These are phyloP conservation scores for Lagria hirta DNA, from an alignment of 2,888 invertebrate species.

Conservation along the genomic window DNA sequence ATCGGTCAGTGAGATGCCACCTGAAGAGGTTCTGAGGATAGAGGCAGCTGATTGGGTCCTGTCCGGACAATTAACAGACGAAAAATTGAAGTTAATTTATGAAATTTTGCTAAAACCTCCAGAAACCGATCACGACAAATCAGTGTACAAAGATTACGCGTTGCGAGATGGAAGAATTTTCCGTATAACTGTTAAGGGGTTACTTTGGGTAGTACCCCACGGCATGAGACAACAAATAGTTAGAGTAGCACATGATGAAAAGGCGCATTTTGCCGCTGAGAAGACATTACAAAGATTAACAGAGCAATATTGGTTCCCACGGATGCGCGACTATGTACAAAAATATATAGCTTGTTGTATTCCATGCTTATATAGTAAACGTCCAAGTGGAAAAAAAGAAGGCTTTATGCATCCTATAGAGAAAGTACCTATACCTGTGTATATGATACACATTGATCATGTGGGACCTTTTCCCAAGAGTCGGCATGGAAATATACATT, in stretches of 20 bases:
- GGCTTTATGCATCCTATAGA: conserved; percentile 48
- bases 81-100: conserved; percentile 24
- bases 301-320: conserved; percentile 49
- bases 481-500: conserved; percentile 38
- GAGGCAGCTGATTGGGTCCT: conserved; percentile 32
- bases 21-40: conserved; percentile 10
- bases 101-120: conserved; percentile 25
- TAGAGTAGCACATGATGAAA: conserved; percentile 45
- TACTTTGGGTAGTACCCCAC: conserved; percentile 42
- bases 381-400: conserved; percentile 31
- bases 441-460: conserved; percentile 52
- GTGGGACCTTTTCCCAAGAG: conserved; percentile 48
- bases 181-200: conserved; percentile 5
- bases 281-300: conserved; percentile 42
- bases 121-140: conserved; percentile 19
- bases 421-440: conserved; percentile 47
- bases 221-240: conserved; percentile 32
- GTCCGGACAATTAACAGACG: conserved; percentile 31
- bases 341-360: conserved; percentile 50
- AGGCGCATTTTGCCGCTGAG: conserved; percentile 46
- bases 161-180: conserved; percentile 9
- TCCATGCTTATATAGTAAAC: conserved; percentile 48
- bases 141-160: conserved; percentile 17
- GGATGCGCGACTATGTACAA: conserved; percentile 45
- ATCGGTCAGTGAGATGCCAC: not conserved